Conservation (phyloP, 2,888 invertebrate genomes). For the Lymantria monacha region DNA sequence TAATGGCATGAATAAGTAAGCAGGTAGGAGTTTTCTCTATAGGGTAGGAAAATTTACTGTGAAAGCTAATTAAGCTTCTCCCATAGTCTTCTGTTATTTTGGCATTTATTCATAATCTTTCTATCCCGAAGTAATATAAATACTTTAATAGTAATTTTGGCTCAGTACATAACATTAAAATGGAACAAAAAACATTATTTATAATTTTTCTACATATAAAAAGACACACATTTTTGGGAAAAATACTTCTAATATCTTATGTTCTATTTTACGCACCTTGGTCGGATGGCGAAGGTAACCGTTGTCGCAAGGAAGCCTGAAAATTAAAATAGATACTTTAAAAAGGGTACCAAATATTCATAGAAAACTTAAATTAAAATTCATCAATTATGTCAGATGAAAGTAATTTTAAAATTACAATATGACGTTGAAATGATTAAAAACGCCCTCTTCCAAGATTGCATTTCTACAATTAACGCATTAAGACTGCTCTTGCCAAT, state of each 20-base stretch:
- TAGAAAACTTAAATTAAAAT: conserved; percentile 46
- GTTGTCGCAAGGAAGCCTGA: conserved; percentile 71
- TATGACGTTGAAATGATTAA: conserved; percentile 75
- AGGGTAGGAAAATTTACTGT: no score
- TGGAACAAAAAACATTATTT: no score
- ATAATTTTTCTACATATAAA: no score
- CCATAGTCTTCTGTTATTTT: no score
- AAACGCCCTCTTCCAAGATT: conserved; percentile 72
- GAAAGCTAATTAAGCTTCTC: no score
- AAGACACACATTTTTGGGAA: no score
- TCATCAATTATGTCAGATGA: conserved; percentile 53
- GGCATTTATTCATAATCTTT: no score
- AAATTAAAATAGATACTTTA: conserved; percentile 27
- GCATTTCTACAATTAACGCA: conserved; percentile 82
- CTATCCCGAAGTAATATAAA: no score
- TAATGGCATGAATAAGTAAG: no score
- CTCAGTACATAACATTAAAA: no score
- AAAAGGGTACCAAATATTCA: conserved; percentile 26
- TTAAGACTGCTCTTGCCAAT: conserved; percentile 77
- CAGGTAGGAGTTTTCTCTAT: no score
- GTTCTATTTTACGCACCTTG: conserved; percentile 56
- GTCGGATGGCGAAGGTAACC: conserved; percentile 68
- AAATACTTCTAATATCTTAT: background rate
- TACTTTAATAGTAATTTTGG: no score
- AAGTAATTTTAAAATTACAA: conserved; percentile 64